Evolutionary conservation across 2,888 invertebrate species (phyloP), one percentile per base, ranked within the genome.

Genomic region (Cinara cedri): DNA sequence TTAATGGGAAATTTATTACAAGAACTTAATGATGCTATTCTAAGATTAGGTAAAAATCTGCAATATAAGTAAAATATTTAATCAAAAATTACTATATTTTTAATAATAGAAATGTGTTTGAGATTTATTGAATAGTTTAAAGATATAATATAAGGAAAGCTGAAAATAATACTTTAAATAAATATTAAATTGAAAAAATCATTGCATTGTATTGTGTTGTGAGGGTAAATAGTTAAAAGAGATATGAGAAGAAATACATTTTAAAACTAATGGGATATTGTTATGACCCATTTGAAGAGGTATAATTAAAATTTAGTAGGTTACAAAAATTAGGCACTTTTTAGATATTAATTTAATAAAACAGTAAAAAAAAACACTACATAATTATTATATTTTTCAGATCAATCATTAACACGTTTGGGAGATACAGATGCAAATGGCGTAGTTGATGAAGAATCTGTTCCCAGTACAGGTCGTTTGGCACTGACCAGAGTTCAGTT

Each of bases 1-100:
- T 87, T 87, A 81, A 86, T 89, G 84, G 86, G 87, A 44, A 87
- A 87, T 70, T 87, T 89, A 82, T 87, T 87, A 83, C 88, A 88
- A 83, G 88, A 87, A 82, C 87, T 89, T 83, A 86, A 86, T 80
- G 88, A 88, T 82, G 87, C 88, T 4, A 86, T 87, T 14, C 86
- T 87, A 55, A 86, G 81, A 81, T 24, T 82, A 51, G 81, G 81
- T 82, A 76, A 60, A 46, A n/a, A 55, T 54, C 4, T 63, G 2
- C 13, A 63, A 60, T 11, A 54, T 21, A 19, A 54, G 3, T 16
- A 14, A 55, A 55, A 46, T 11, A 60, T 24, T 3, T 24, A 44
- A n/a, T 8, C 34, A 42, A 19, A 21, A 44, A 54, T 42, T 24
- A 19, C 19, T 54, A 55, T 63, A 13, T 55, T 55, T 54, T 19